Evolutionary conservation across 2,113 vertebrate genomes (phyloP).

Genomic region (Guaruba guarouba): DNA sequence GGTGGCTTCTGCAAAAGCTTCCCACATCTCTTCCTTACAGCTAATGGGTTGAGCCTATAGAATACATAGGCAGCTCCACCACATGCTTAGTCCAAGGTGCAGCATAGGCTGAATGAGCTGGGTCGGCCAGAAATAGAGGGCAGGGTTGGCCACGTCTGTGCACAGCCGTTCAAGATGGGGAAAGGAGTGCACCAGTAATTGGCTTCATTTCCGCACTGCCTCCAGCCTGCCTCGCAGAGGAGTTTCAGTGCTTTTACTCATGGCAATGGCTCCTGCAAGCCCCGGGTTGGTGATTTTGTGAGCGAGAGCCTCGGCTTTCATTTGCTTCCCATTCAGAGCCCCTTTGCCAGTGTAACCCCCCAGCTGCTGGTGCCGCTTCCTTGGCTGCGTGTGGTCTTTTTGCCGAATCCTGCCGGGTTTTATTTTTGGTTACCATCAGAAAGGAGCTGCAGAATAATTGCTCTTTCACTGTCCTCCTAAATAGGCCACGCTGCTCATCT

Average conservation of each 20-base stretch:
- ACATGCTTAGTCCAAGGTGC: accelerated
- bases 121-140: background rate
- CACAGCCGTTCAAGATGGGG: background rate
- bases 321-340: background rate
- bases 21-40: background rate
- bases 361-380: background rate
- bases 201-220: background rate
- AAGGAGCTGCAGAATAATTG: slow-evolving; percentile 33
- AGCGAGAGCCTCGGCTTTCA: background rate
- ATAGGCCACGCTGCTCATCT: slow-evolving; percentile 11
- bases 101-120: accelerated
- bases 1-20: background rate
- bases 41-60: background rate
- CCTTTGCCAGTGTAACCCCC: background rate
- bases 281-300: background rate
- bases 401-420: background rate
- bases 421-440: slow-evolving; percentile 35
- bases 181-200: background rate
- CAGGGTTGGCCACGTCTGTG: background rate
- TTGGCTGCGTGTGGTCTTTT: slow-evolving; percentile 37
- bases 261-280: background rate
- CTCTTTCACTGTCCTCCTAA: slow-evolving; percentile 44
- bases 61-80: accelerated
- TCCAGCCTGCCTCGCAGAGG: background rate
- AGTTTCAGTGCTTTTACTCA: background rate